Base-by-base conservation (phyloP, 2,888 invertebrate genomes). In the Platypus cylindrus region DNA sequence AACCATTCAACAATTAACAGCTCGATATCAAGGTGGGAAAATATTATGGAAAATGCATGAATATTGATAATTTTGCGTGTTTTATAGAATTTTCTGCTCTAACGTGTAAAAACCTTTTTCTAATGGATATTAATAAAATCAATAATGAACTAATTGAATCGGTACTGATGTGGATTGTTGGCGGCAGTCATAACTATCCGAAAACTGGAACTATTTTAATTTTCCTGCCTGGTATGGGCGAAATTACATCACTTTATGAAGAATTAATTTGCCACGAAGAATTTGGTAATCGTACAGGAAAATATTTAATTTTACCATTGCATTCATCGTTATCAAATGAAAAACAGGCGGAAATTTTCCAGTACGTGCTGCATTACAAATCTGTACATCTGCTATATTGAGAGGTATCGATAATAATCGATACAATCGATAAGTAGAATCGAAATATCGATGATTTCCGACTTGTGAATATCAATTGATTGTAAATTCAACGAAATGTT, bases 291-390 rank as follows among this genome's bases (percentile, higher is more conserved):
- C 68, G 71, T 50, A 65, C 64, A 11, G 75, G 75, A 9, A 76
- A 75, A 48, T 84, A 73, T 54, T 45, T 77, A 4, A 58, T 90
- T 24, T 69, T 90, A n/a, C 89, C 89, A 0, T 66, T 91, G 3
- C 91, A 91, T 60, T 90, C 89, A 0, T 73, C 83, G 0, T 63
- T 91, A 17, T 78, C 86, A 0, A 84, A 79, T 45, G 81, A 85
- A 51, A 89, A 90, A 48, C 91, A 91, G 59, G 65, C 76, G 1
- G 58, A 74, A 24, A 81, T 90, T 14, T 78, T 78, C 52, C 63
- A 61, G 68, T 64, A 58, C n/a, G n/a, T n/a, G n/a, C n/a, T n/a
- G n/a, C n/a, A n/a, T n/a, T n/a, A n/a, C n/a, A n/a, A n/a, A n/a
- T n/a, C n/a, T n/a, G n/a, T n/a, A n/a, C n/a, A n/a, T n/a, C n/a